phyloP scores from a whole-genome alignment of 2,888 invertebrate genomes.

The Petrophora chlorosata region DNA sequence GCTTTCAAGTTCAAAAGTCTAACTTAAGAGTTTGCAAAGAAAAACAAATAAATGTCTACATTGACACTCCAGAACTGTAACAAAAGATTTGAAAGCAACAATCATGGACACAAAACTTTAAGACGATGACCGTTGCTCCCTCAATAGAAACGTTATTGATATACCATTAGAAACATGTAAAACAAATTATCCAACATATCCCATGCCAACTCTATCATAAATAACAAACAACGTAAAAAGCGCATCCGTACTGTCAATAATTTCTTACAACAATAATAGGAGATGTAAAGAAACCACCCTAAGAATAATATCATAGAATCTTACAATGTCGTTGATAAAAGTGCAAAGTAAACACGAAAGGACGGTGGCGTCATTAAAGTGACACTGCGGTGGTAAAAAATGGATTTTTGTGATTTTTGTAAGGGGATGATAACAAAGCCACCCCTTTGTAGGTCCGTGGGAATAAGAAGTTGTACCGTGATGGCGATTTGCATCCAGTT shows the following conservation, averaged over 20 bases:
- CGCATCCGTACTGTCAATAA: slow-evolving; percentile 47
- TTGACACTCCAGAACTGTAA: no score
- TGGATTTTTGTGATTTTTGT: slow-evolving; percentile 18
- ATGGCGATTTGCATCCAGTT: slow-evolving; percentile 29
- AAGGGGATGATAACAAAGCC: slow-evolving; percentile 45
- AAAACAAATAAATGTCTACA: no score
- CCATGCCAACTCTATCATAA: slow-evolving; percentile 15
- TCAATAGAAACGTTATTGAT: neutral
- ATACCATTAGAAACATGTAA: slow-evolving; percentile 21
- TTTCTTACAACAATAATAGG: slow-evolving; percentile 42
- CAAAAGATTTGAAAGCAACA: no score
- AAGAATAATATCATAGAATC: no score
- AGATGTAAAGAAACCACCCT: slow-evolving; percentile 73
- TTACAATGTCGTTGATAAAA: slow-evolving; percentile 71
- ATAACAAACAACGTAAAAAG: slow-evolving; percentile 36
- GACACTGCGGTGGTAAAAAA: slow-evolving; percentile 63
- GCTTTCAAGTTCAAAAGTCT: no score
- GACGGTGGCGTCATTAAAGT: slow-evolving; percentile 69
- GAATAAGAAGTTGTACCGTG: slow-evolving; percentile 23
- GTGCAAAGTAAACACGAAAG: slow-evolving; percentile 73
- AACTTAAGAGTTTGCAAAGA: no score
- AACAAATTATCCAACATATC: slow-evolving; percentile 30
- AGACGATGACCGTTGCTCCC: neutral
- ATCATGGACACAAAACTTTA: neutral
- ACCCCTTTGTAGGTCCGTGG: slow-evolving; percentile 33